phyloP scores from a whole-genome alignment of 2,888 invertebrate species.

The Ormyrus thymus region DNA sequence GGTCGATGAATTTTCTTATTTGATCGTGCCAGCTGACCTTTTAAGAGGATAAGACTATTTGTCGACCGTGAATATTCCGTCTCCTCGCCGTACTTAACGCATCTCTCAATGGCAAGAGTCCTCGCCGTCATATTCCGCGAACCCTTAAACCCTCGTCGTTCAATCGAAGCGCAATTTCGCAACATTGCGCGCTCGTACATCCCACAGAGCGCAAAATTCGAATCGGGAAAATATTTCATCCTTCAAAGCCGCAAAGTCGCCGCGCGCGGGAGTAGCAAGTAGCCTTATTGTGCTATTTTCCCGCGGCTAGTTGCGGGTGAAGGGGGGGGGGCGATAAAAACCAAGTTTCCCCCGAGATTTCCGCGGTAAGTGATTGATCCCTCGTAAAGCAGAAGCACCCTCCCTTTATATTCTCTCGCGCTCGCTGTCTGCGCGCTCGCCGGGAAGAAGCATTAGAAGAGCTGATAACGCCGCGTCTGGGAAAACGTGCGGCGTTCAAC shows the following conservation, averaged over 20 bases:
- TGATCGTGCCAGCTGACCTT: neutral
- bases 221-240: no score
- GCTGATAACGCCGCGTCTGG: no score
- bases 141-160: neutral
- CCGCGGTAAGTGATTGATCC: slow-evolving; percentile 72
- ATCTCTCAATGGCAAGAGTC: neutral
- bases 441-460: no score
- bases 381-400: slow-evolving; percentile 16
- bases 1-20: slow-evolving; percentile 11
- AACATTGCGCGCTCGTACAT: no score
- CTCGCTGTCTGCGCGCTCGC: neutral
- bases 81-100: neutral
- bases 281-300: slow-evolving; percentile 1
- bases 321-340: slow-evolving; percentile 47
- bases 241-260: no score
- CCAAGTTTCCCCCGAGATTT: slow-evolving; percentile 60
- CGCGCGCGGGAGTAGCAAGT: no score
- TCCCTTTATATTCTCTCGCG: slow-evolving; percentile 23
- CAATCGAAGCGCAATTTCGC: no score
- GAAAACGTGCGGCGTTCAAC: no score
- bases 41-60: slow-evolving; percentile 33
- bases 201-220: no score
- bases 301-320: neutral
- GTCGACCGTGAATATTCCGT: slow-evolving; percentile 17
- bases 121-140: neutral